Percentiles rank a stretch among this genome's conserved stretches.
phyloP scores from a whole-genome alignment of 2,888 invertebrate species.

The Gortyna flavago region DNA sequence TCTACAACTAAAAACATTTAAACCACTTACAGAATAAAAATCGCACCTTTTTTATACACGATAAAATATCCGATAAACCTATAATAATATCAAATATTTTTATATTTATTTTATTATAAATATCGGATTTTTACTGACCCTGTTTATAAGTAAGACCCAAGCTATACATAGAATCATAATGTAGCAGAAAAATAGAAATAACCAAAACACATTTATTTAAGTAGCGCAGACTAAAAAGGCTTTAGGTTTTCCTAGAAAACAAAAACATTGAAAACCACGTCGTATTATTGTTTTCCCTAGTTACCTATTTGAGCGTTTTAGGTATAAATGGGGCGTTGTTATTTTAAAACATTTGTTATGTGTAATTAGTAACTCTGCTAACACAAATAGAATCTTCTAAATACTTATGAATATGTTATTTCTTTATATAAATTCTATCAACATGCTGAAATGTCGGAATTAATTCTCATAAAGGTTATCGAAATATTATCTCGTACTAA shows the following conservation, averaged over 20 bases:
- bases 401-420: constrained; percentile 27
- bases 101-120: too few species aligned
- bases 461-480: constrained; percentile 38
- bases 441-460: constrained; percentile 19
- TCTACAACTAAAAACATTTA: neutral
- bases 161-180: neutral
- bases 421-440: constrained; percentile 4
- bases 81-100: too few species aligned
- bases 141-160: neutral
- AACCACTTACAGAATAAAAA: neutral
- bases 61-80: neutral
- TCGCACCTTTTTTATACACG: neutral
- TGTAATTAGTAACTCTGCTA: constrained; percentile 13
- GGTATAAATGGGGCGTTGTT: neutral
- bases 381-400: constrained; percentile 11
- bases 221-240: neutral
- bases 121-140: too few species aligned
- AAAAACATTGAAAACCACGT: neutral
- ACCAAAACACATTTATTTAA: neutral
- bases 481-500: constrained; percentile 37
- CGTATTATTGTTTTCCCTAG: neutral
- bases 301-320: neutral
- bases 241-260: neutral
- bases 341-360: constrained; percentile 8
- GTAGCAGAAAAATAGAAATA: neutral